These are phyloP conservation scores for Unio pictorum DNA, from an alignment of 2,888 invertebrate genomes.

Conservation along the genomic window DNA sequence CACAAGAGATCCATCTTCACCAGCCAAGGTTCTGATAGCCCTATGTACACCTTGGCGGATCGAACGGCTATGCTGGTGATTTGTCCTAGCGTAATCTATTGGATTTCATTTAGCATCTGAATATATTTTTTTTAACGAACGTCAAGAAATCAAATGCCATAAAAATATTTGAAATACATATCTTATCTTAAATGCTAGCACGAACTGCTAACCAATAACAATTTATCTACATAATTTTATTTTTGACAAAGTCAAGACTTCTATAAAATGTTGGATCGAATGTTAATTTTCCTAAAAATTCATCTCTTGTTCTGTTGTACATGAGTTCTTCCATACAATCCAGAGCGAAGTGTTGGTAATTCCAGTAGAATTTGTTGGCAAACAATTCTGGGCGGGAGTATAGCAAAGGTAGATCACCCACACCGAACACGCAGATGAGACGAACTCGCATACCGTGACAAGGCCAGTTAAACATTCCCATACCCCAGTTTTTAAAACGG, in stretches of 20 bases:
- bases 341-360: conserved; percentile 53
- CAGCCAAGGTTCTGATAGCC: too few species aligned
- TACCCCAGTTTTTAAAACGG: conserved; percentile 60
- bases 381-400: conserved; percentile 54
- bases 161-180: too few species aligned
- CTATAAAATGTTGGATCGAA: conserved; percentile 38
- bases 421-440: conserved; percentile 61
- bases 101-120: too few species aligned
- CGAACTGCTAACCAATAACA: too few species aligned
- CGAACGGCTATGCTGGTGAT: too few species aligned
- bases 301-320: conserved; percentile 43
- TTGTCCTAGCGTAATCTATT: too few species aligned
- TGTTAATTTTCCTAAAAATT: conserved; percentile 18
- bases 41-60: too few species aligned
- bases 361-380: conserved; percentile 63
- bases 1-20: too few species aligned
- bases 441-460: conserved; percentile 56
- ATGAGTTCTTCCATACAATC: conserved; percentile 57
- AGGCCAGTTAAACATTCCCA: conserved; percentile 25
- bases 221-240: conserved; percentile 7
- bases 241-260: conserved; percentile 32
- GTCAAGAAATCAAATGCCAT: too few species aligned
- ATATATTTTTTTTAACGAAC: too few species aligned
- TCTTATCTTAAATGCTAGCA: too few species aligned
- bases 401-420: conserved; percentile 58